phyloP scores from a whole-genome alignment of 2,888 invertebrate genomes.

The Andrena minutula region DNA sequence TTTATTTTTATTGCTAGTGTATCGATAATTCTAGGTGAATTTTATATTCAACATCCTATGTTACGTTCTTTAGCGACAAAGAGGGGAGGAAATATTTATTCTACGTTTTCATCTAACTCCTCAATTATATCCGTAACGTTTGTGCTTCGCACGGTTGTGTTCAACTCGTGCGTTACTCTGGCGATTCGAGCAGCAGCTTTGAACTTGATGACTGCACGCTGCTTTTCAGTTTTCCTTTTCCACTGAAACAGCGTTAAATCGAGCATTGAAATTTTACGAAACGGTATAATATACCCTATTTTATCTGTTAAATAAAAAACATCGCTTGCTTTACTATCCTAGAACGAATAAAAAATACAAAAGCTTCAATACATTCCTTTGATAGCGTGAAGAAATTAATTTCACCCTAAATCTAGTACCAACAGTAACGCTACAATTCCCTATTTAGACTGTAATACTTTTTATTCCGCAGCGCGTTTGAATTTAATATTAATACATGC shows the following conservation, averaged over 20 bases:
- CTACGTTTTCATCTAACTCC: constrained; percentile 65
- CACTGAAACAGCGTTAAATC: constrained; percentile 85
- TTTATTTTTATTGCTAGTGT: constrained; percentile 35
- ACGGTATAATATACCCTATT: background rate
- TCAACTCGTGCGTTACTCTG: constrained; percentile 80
- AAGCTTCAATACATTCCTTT: background rate
- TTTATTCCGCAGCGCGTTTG: background rate
- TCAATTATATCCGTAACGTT: constrained; percentile 55
- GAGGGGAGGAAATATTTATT: constrained; percentile 46
- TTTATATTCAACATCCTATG: background rate
- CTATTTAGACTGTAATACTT: background rate
- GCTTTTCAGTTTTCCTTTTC: constrained; percentile 89
- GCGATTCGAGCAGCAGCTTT: constrained; percentile 90
- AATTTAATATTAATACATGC: background rate
- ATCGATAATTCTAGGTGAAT: background rate
- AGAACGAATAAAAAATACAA: background rate
- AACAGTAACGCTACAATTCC: background rate
- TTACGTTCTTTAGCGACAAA: background rate
- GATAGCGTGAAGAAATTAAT: background rate
- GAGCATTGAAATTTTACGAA: background rate
- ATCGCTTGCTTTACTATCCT: background rate
- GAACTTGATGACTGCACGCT: constrained; percentile 88
- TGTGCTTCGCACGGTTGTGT: constrained; percentile 72
- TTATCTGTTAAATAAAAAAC: background rate
- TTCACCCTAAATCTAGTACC: background rate